Percentiles rank a stretch among this genome's conserved stretches.
phyloP scores from a whole-genome alignment of 2,797 vertebrate species.

The Gambelia wislizenii region DNA sequence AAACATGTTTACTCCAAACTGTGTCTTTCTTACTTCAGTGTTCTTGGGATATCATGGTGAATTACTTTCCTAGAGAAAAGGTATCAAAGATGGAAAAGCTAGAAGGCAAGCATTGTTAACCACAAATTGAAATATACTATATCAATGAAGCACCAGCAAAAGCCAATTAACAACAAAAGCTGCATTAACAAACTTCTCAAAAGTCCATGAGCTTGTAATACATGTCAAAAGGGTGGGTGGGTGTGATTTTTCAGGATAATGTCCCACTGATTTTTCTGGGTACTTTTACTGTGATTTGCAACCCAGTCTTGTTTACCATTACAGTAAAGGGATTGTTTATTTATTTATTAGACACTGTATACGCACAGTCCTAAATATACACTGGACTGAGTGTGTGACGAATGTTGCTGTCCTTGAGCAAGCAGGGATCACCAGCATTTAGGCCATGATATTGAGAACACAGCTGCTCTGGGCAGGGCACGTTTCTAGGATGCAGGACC shows the following conservation, averaged over 20 bases:
- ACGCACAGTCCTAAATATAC: too few relatives aligned
- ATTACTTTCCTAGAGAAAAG: slow-evolving; percentile 11
- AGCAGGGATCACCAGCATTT: too few relatives aligned
- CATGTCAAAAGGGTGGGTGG: neutral
- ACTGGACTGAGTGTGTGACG: too few relatives aligned
- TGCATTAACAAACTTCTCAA: neutral
- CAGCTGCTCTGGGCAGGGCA: too few relatives aligned
- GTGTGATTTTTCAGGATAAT: neutral
- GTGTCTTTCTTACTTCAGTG: neutral
- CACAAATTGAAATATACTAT: neutral
- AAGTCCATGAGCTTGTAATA: neutral
- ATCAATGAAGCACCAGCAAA: neutral
- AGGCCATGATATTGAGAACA: too few relatives aligned
- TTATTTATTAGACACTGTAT: too few relatives aligned
- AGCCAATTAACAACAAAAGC: too few relatives aligned
- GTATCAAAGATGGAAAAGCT: slow-evolving; percentile 33
- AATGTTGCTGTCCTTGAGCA: too few relatives aligned
- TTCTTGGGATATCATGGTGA: neutral
- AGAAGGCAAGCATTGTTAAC: too few relatives aligned
- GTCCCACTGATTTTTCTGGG: neutral
- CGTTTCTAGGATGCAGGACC: too few relatives aligned
- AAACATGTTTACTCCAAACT: neutral
- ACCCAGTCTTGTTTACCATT: neutral
- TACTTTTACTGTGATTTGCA: neutral
- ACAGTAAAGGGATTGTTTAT: neutral